Base-by-base conservation (phyloP, 1,140 invertebrate species). In the Ladona fulva region DNA sequence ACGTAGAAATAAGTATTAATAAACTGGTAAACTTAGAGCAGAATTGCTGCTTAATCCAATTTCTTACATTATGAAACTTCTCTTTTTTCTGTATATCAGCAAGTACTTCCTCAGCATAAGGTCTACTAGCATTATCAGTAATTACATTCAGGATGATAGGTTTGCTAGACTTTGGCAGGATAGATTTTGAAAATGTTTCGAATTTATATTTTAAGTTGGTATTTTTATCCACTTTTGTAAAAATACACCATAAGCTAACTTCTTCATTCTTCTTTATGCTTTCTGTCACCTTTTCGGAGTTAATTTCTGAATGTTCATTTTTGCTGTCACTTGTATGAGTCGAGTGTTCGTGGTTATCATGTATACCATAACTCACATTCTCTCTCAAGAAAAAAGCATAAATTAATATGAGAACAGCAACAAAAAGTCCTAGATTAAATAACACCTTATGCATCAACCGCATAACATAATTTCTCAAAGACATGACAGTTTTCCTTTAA, bases 1-100 rank as follows among this genome's bases (percentile, higher is more conserved):
- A 66, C 1, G 5, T 12, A 22, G 52, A 66, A 52, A 66, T 16
- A 76, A 88, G 86, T 79, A 19, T 16, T 3, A 66, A 12, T 66
- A 22, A 6, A 19, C 52, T 6, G n/a, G 1, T 66, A 66, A 66
- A 6, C 3, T 6, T 6, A 66, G 74, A 25, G 1, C 1, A 19
- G 3, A 19, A 42, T 75, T 10, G 3, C 12, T 74, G 5, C 24
- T 3, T 19, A 24, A 5, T 75, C 1, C 1, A 25, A 25, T 6
- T 1, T 24, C 74, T 24, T 75, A 75, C 29, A n/a, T 42, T 24
- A 1, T 75, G 74, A 75, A 25, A 75, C 1, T 19, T 25, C 16
- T 42, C 24, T n/a, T 75, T 25, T 3, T 25, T 75, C 29, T 25
- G 74, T 10, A 75, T 10, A 75, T 66, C 52, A 6, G 16, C 29